Base-by-base conservation (phyloP, 2,888 invertebrate species). In the Vanessa cardui region DNA sequence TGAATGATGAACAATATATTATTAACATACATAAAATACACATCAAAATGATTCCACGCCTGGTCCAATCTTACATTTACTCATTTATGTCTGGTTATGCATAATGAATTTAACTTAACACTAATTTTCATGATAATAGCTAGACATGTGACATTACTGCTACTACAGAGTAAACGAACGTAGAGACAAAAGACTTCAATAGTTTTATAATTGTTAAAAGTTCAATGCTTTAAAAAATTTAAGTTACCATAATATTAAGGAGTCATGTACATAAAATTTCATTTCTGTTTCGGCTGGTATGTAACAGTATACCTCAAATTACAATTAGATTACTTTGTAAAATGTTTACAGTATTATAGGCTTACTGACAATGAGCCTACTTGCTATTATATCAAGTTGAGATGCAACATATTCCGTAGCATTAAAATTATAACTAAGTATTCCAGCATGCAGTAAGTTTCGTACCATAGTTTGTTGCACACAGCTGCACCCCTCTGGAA, bases 391-490 rank as follows among this genome's bases (percentile, higher is more conserved):
- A 81, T 72, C 78, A 78, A 82, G 75, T 83, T 74, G 80, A 81
- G 86, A 85, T 79, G 83, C 82, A 87, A 87, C 83, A 85, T 84
- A 85, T 80, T 80, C 73, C 80, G 83, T 83, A 86, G 85, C 83
- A 77, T 87, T 82, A 84, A 88, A 89, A 85, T 3, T 82, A 84
- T 87, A 83, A 80, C 79, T 87, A 85, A 75, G 81, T 80, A 83
- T 85, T 86, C 89, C 88, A 80, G 84, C 89, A 84, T 86, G 85
- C 89, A 85, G 85, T 85, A 87, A 86, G 82, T 87, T 88, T 78
- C 87, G 82, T 87, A 87, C 85, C 89, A 84, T 79, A 82, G 76
- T 87, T 88, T 80, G 82, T 88, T 92, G 92, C 92, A 91, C 92
- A 91, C 90, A 87, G 80, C 91, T 91, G 91, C 85, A 78, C 80